These are phyloP conservation scores for Chymomyza amoena DNA, from an alignment of 2,888 invertebrate species.

Conservation along the genomic window DNA sequence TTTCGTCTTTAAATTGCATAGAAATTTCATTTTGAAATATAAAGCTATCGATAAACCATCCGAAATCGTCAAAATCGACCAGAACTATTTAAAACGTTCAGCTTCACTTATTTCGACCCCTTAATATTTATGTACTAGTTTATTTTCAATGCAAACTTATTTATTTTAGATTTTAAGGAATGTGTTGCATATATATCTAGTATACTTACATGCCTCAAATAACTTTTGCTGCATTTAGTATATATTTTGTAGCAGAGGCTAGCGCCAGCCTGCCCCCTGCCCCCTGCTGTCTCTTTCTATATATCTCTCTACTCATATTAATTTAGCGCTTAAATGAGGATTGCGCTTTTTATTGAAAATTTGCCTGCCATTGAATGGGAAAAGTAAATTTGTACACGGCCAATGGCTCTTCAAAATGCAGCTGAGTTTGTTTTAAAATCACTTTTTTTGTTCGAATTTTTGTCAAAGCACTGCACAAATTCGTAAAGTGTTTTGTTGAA, in stretches of 20 bases:
- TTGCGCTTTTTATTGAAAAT: conserved; percentile 37
- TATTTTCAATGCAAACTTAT: neutral
- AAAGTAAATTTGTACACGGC: conserved; percentile 30
- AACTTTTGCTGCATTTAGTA: too few species aligned
- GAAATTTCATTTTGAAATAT: too few species aligned
- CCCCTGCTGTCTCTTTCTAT: neutral
- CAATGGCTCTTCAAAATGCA: conserved; percentile 62
- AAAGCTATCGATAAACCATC: too few species aligned
- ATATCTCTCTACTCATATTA: neutral
- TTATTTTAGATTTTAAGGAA: too few species aligned
- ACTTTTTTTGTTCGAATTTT: neutral
- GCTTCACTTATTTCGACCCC: too few species aligned
- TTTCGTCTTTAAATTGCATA: too few species aligned
- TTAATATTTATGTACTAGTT: too few species aligned
- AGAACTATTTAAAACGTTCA: too few species aligned
- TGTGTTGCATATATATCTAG: conserved; percentile 28
- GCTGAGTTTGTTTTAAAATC: conserved; percentile 56
- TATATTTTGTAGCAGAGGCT: too few species aligned
- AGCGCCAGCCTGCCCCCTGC: too few species aligned
- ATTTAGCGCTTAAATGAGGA: neutral
- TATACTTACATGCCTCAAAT: conserved; percentile 23
- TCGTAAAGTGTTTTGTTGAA: conserved; percentile 71
- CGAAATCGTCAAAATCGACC: too few species aligned
- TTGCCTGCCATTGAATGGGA: conserved; percentile 18
- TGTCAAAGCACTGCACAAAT: neutral